Evolutionary conservation across 2,113 vertebrate species (phyloP).

Genomic region (Indicator indicator): DNA sequence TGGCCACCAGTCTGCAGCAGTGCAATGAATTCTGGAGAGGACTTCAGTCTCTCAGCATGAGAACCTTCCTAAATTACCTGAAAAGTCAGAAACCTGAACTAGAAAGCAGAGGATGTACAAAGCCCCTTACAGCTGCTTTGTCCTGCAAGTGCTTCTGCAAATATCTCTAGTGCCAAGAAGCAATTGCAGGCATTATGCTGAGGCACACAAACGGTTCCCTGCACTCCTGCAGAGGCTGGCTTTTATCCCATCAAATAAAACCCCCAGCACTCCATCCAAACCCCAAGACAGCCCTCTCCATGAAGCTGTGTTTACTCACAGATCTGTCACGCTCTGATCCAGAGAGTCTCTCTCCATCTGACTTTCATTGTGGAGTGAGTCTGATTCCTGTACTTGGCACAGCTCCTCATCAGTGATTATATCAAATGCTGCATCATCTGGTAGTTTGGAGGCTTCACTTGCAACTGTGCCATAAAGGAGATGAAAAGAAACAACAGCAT

Average conservation of each 20-base stretch:
- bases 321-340: constrained; percentile 77
- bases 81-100: constrained; percentile 15
- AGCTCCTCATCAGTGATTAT: constrained; percentile 96
- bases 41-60: background rate
- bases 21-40: background rate
- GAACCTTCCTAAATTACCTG: background rate
- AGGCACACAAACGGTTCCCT: no score
- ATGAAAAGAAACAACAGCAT: background rate
- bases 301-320: constrained; percentile 79
- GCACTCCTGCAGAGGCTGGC: background rate
- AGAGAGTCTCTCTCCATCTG: constrained; percentile 76
- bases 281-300: background rate
- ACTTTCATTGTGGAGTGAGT: constrained; percentile 77
- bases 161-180: no score
- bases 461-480: constrained; percentile 40
- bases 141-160: no score
- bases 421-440: constrained; percentile 88
- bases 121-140: background rate
- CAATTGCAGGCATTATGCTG: no score
- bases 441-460: constrained; percentile 66
- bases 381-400: constrained; percentile 82
- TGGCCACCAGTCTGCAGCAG: background rate
- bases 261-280: background rate
- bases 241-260: background rate
- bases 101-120: background rate